Conservation (phyloP, 2,797 vertebrate species). For the Leucoraja ocellata region DNA sequence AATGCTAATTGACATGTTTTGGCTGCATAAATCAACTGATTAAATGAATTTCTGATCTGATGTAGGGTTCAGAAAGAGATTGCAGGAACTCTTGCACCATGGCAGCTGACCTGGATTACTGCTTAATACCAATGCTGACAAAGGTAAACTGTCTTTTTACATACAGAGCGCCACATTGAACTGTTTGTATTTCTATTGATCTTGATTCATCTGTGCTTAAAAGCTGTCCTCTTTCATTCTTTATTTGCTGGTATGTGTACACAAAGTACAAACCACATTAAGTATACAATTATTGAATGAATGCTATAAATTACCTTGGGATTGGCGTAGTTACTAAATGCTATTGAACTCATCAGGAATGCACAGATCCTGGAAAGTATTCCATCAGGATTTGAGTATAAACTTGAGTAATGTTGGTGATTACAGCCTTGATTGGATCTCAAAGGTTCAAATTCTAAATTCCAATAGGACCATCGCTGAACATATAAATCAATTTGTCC, state of each 20-base stretch:
- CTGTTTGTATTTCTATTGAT: not conserved
- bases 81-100: not conserved
- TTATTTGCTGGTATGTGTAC: not conserved
- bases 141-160: not conserved
- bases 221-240: not conserved
- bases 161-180: not conserved
- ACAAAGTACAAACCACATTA: not conserved
- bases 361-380: not conserved
- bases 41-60: not conserved
- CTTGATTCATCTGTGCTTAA: not conserved
- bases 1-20: not conserved
- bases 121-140: not conserved
- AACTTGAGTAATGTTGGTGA: not conserved
- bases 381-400: not conserved
- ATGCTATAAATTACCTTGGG: not conserved
- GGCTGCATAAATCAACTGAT: not conserved
- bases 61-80: not conserved
- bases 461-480: not conserved
- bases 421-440: not conserved
- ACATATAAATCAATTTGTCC: not conserved
- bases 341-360: too few species aligned
- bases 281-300: not conserved
- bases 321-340: too few species aligned
- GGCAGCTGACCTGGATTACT: constrained; percentile 9
- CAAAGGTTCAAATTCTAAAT: not conserved